Evolutionary conservation across 2,113 vertebrate genomes (phyloP), one percentile per base, ranked within the genome.

Genomic region (Todiramphus chloris): DNA sequence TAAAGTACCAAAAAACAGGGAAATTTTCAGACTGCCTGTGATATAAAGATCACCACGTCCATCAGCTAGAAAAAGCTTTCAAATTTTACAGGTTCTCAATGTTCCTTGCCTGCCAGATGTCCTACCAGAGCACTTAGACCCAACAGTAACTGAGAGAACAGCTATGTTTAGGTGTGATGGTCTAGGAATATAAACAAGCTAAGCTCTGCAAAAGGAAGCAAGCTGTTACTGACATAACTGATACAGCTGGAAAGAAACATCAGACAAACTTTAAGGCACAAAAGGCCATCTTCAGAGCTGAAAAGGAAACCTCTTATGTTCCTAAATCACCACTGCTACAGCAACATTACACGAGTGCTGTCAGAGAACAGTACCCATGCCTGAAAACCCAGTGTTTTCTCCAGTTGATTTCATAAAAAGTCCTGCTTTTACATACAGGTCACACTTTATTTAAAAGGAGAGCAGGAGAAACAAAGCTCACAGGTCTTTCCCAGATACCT

Each of bases 401-500:
- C 11, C 55, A 66, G 30, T 5, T 55, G 10, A 41, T 67, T 35
- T 84, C 21, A 11, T 83, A n/a, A 39, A 27, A 93, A 75, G 44
- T 56, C 4, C 16, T 89, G 13, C 23, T 89, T 10, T 73, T 77
- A 39, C 13, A 75, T 74, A 39, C 13, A 75, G 43, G 37, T 3
- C 50, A 50, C 20, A 16, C 10, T 62, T 78, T 11, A 67, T 39
- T 59, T 72, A 43, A 43, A 51, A 56, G 31, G 27, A 80, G 11
- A 77, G 35, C 33, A 86, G 28, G 53, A 77, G 28, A 79, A 66
- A 31, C n/a, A 86, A 88, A 90, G 80, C 63, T 63, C 53, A 58
- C 5, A 76, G 55, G 39, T 66, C 3, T 81, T 51, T 82, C 11
- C 4, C 10, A 89, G 58, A 82, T 97, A 98, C 98, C 94, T 87